Evolutionary conservation across 2,797 vertebrate genomes (phyloP).

Genomic region (Acanthopagrus latus): DNA sequence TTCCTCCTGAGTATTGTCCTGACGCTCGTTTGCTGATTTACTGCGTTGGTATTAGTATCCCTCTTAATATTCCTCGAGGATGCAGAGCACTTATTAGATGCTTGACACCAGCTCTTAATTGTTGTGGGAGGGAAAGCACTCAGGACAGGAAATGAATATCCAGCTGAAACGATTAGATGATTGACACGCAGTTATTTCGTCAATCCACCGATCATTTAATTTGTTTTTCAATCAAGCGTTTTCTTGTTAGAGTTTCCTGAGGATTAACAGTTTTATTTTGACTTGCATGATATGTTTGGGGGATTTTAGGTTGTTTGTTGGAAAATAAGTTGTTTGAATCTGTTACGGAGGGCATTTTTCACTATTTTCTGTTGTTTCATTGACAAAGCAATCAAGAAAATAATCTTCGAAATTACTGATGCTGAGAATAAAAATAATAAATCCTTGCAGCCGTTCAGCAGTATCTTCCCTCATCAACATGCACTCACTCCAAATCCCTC

Average conservation of each 20-base stretch:
- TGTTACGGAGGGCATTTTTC: neutral
- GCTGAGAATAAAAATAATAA: neutral
- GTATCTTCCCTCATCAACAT: neutral
- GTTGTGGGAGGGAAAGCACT: neutral
- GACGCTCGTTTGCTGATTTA: slow-evolving; percentile 35
- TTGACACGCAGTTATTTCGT: neutral
- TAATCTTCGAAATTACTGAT: neutral
- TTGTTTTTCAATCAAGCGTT: neutral
- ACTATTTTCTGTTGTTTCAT: neutral
- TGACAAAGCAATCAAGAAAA: neutral
- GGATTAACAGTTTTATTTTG: neutral
- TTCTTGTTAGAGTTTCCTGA: neutral
- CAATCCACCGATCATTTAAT: neutral
- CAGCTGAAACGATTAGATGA: neutral
- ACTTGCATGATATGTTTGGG: neutral
- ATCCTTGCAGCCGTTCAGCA: neutral
- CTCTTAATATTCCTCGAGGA: slow-evolving; percentile 18
- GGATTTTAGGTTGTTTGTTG: too few relatives aligned
- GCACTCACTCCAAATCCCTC: neutral
- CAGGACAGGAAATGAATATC: neutral
- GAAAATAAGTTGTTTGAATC: neutral
- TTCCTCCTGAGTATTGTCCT: slow-evolving; percentile 20
- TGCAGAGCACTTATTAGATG: slow-evolving; percentile 7
- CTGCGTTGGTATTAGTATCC: slow-evolving; percentile 15
- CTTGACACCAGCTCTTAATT: slow-evolving; percentile 21